Evolutionary conservation across 2,888 invertebrate species (phyloP).

Genomic region (Nomada ruficornis): DNA sequence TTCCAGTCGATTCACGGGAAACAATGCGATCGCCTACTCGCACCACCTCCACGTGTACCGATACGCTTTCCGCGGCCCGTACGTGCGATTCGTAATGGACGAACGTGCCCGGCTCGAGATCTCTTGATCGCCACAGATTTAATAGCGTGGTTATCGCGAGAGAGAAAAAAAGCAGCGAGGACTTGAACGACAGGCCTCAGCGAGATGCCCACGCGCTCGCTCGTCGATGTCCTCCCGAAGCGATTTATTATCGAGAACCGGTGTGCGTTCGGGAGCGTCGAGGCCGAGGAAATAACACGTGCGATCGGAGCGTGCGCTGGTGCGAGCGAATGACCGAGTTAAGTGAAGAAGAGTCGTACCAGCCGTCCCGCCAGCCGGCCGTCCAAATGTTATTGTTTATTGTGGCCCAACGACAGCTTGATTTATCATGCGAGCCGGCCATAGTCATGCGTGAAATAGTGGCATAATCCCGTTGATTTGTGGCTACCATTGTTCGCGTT

Average conservation of each 20-base stretch:
- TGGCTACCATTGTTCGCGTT: slow-evolving; percentile 80
- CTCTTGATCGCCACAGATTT: slow-evolving; percentile 43
- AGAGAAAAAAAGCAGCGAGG: slow-evolving; percentile 14
- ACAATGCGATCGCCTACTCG: slow-evolving; percentile 17
- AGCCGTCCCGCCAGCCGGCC: slow-evolving; percentile 75
- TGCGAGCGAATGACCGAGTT: slow-evolving; percentile 75
- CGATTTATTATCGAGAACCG: slow-evolving; percentile 70
- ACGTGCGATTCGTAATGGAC: slow-evolving; percentile 10
- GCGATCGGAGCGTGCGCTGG: slow-evolving; percentile 64
- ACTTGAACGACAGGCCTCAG: slow-evolving; percentile 45
- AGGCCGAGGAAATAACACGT: slow-evolving; percentile 72
- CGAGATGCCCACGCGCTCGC: slow-evolving; percentile 64
- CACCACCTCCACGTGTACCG: background rate
- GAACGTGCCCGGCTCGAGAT: background rate
- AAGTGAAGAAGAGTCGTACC: slow-evolving; percentile 77
- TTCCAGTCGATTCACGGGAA: slow-evolving; percentile 46
- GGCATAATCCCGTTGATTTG: slow-evolving; percentile 83
- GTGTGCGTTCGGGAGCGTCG: slow-evolving; percentile 60
- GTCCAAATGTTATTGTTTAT: slow-evolving; percentile 82
- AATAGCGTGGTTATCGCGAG: slow-evolving; percentile 44
- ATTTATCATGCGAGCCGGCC: slow-evolving; percentile 80
- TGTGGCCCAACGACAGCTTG: slow-evolving; percentile 80
- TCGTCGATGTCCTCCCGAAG: slow-evolving; percentile 63
- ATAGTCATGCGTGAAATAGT: slow-evolving; percentile 82
- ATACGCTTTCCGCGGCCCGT: background rate